These are phyloP conservation scores for Nebria brevicollis DNA, from an alignment of 2,888 invertebrate species.

Conservation along the genomic window DNA sequence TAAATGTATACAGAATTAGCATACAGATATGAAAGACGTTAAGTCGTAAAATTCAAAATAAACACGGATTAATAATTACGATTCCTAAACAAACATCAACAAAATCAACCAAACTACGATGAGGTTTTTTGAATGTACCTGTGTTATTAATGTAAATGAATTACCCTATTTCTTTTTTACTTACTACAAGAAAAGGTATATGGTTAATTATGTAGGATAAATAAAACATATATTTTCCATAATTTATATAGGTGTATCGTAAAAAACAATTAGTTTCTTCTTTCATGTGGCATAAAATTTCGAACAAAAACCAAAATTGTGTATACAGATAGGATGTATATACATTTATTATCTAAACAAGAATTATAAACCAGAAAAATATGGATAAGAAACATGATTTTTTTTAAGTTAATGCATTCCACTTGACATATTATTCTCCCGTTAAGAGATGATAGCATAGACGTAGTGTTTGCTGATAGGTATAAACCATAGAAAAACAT, in stretches of 20 bases:
- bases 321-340: background rate
- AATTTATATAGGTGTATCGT: too few species aligned
- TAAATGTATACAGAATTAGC: conserved; percentile 16
- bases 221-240: too few species aligned
- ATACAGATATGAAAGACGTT: conserved; percentile 33
- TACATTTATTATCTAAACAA: background rate
- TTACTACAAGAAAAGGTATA: too few species aligned
- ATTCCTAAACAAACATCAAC: conserved; percentile 39
- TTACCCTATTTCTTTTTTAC: conserved; percentile 9
- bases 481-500: too few species aligned
- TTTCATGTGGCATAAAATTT: background rate
- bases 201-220: too few species aligned
- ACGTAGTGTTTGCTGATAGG: too few species aligned
- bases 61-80: conserved; percentile 43
- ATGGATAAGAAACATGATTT: background rate
- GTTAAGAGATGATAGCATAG: background rate
- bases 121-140: background rate
- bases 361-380: background rate
- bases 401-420: background rate
- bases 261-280: too few species aligned
- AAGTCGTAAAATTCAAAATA: conserved; percentile 36
- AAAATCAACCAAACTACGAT: conserved; percentile 26
- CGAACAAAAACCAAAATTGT: background rate
- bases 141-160: conserved; percentile 29
- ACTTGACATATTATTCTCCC: background rate